Evolutionary conservation across 2,113 vertebrate species (phyloP).

Genomic region (Rhegmatorhina hoffmannsi): DNA sequence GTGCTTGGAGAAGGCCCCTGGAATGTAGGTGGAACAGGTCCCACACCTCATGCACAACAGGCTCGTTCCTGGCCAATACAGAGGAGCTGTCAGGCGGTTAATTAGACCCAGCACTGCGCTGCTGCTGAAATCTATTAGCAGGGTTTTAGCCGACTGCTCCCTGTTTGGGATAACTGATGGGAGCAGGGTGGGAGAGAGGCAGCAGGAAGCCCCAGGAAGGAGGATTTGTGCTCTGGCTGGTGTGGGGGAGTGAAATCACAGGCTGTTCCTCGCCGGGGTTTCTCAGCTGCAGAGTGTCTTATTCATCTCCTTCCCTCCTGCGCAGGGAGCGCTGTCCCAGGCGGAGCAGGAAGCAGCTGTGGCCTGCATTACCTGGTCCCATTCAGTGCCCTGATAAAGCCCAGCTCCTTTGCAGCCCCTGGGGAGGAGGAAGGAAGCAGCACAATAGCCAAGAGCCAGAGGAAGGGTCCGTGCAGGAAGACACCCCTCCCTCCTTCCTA

Average conservation of each 20-base stretch:
- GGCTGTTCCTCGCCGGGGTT: not conserved
- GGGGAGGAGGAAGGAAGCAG: conserved; percentile 56
- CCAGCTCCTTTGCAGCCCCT: not conserved
- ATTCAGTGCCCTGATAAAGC: not conserved
- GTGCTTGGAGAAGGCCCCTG: accelerated
- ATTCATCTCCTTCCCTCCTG: conserved; percentile 9
- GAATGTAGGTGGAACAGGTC: accelerated
- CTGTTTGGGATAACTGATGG: conserved; percentile 11
- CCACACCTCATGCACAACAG: accelerated
- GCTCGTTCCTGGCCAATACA: not conserved
- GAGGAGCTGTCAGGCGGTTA: not conserved
- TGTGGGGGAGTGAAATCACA: not conserved
- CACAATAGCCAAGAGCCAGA: conserved; percentile 17
- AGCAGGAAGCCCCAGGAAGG: not conserved
- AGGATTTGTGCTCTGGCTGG: not conserved
- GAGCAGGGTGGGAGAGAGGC: not conserved
- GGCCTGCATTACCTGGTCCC: conserved; percentile 28
- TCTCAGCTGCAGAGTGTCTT: not conserved
- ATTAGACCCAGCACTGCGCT: not conserved
- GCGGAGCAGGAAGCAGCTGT: conserved; percentile 55
- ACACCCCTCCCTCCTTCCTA: not conserved
- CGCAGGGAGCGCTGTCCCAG: accelerated
- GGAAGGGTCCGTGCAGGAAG: not conserved
- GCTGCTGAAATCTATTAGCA: not conserved
- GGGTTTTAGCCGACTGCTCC: not conserved